Conservation (phyloP, 2,113 vertebrate genomes). For the Terrapene triunguis region DNA sequence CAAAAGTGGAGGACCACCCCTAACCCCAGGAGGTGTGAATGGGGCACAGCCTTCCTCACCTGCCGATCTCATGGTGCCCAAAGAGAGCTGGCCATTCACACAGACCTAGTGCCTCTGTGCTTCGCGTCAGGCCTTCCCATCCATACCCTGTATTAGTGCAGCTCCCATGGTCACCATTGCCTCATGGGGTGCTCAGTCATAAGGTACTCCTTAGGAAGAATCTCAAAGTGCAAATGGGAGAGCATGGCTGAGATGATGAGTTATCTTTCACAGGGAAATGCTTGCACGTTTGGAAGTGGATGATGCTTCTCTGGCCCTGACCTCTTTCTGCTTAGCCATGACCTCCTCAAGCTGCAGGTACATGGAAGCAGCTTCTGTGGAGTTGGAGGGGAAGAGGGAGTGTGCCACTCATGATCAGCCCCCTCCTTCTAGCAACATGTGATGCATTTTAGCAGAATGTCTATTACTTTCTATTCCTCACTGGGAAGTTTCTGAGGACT, state of each 20-base stretch:
- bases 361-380: not conserved
- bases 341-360: not conserved
- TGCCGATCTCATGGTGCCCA: not conserved
- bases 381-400: not conserved
- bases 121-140: not conserved
- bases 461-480: not conserved
- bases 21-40: not conserved
- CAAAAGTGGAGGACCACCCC: not conserved
- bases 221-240: not conserved
- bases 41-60: accelerated
- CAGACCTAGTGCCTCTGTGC: accelerated
- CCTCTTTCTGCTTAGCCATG: not conserved
- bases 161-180: not conserved
- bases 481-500: slow-evolving; percentile 14
- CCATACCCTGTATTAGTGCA: not conserved
- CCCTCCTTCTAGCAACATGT: slow-evolving; percentile 33
- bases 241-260: not conserved
- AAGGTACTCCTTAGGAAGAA: not conserved
- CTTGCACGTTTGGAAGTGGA: not conserved
- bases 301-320: not conserved
- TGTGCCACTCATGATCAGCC: not conserved
- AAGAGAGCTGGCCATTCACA: not conserved
- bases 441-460: not conserved
- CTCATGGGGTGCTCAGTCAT: not conserved
- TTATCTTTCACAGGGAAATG: not conserved